These are phyloP conservation scores for Cyprinella venusta DNA, from an alignment of 2,797 vertebrate species.

Conservation along the genomic window DNA sequence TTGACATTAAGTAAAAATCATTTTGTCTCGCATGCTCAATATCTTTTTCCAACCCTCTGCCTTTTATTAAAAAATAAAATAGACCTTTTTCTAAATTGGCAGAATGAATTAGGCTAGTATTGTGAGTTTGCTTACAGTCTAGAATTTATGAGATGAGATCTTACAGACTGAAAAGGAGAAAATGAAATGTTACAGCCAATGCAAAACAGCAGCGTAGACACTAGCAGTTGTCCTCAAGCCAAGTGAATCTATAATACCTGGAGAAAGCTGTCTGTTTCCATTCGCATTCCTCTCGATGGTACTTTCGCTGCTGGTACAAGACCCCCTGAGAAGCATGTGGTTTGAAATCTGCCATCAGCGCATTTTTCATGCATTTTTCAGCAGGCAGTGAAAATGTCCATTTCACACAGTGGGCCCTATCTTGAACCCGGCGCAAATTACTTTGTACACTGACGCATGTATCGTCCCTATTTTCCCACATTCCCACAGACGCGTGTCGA, in stretches of 20 bases:
- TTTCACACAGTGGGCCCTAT: background rate
- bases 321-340: background rate
- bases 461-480: too few species aligned
- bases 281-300: background rate
- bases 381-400: background rate
- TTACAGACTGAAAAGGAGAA: conserved; percentile 1
- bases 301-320: background rate
- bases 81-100: conserved; percentile 46
- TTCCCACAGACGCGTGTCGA: too few species aligned
- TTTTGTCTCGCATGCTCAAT: background rate
- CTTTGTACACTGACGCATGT: too few species aligned
- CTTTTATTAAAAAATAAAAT: conserved; percentile 31
- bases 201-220: background rate
- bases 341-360: background rate
- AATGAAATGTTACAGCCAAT: background rate
- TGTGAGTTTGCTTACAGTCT: background rate
- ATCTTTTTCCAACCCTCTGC: background rate
- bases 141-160: background rate
- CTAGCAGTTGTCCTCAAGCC: background rate
- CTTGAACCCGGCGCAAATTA: too few species aligned
- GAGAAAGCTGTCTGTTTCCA: background rate
- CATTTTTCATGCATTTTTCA: too few species aligned
- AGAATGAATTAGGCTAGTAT: conserved; percentile 41
- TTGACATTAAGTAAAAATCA: conserved; percentile 35
- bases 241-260: background rate